These are phyloP conservation scores for Cylloceria caligata DNA, from an alignment of 2,888 invertebrate species.

Conservation along the genomic window DNA sequence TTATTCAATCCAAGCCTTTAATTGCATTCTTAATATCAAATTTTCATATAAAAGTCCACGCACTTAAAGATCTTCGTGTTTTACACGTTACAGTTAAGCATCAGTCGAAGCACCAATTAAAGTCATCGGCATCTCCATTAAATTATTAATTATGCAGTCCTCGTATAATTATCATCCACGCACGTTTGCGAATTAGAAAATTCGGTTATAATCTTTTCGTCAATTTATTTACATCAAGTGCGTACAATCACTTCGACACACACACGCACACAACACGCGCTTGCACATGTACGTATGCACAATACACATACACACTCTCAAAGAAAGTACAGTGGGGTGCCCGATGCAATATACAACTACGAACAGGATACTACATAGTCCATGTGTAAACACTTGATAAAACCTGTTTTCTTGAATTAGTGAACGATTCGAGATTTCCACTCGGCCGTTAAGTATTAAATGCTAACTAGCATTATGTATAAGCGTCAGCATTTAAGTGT, in stretches of 20 bases:
- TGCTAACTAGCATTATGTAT: conserved; percentile 22
- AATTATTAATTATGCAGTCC: background rate
- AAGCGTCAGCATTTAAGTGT: background rate
- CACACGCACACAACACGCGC: too few species aligned
- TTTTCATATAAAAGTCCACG: background rate
- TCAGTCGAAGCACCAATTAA: background rate
- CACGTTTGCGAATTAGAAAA: too few species aligned
- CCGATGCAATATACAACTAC: conserved; percentile 26
- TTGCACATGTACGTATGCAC: too few species aligned
- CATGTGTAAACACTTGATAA: conserved; percentile 28
- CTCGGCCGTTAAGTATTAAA: conserved; percentile 41
- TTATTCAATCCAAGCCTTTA: background rate
- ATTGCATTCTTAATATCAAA: background rate
- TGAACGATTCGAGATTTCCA: conserved; percentile 29
- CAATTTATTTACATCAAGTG: conserved; percentile 22
- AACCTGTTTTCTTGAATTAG: conserved; percentile 54
- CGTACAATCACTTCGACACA: background rate
- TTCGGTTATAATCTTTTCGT: conserved; percentile 26
- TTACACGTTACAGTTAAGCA: background rate
- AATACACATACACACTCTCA: background rate
- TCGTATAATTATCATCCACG: background rate
- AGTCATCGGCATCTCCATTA: background rate
- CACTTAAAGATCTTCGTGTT: background rate
- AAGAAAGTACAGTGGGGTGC: background rate
- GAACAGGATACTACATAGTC: conserved; percentile 10